Conservation (phyloP, 2,888 invertebrate genomes). For the Philonicus albiceps region DNA sequence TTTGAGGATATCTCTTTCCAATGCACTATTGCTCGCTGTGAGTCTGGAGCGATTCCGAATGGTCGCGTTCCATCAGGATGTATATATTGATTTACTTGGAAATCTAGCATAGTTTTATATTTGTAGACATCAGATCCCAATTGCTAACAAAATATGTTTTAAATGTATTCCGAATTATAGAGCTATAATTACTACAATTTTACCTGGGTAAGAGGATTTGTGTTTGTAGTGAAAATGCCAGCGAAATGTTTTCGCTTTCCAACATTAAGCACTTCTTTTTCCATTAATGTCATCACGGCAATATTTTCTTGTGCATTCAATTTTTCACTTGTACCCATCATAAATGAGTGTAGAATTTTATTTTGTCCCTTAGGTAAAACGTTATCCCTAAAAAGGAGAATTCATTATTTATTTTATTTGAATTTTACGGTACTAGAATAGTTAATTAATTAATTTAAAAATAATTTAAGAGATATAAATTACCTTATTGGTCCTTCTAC, state of each 20-base stretch:
- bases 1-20: constrained; percentile 68
- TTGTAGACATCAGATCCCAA: constrained; percentile 79
- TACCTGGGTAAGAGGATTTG: constrained; percentile 87
- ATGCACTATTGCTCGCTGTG: constrained; percentile 78
- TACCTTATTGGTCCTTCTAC: constrained; percentile 78
- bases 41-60: constrained; percentile 78
- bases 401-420: too few relatives aligned
- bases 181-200: constrained; percentile 12
- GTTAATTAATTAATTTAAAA: too few relatives aligned
- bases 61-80: constrained; percentile 76
- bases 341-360: constrained; percentile 82
- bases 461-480: too few relatives aligned
- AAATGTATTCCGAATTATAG: background rate
- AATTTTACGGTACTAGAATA: too few relatives aligned
- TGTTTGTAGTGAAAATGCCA: constrained; percentile 87
- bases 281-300: constrained; percentile 79
- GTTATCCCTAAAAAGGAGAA: constrained; percentile 66
- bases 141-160: constrained; percentile 70
- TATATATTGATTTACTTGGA: constrained; percentile 81
- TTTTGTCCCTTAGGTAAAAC: constrained; percentile 71
- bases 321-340: constrained; percentile 81
- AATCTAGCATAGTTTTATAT: constrained; percentile 78
- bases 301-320: constrained; percentile 79
- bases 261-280: constrained; percentile 74
- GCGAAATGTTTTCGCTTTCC: constrained; percentile 72